Base-by-base conservation (phyloP, 2,797 vertebrate species). In the Amniataba percoides region DNA sequence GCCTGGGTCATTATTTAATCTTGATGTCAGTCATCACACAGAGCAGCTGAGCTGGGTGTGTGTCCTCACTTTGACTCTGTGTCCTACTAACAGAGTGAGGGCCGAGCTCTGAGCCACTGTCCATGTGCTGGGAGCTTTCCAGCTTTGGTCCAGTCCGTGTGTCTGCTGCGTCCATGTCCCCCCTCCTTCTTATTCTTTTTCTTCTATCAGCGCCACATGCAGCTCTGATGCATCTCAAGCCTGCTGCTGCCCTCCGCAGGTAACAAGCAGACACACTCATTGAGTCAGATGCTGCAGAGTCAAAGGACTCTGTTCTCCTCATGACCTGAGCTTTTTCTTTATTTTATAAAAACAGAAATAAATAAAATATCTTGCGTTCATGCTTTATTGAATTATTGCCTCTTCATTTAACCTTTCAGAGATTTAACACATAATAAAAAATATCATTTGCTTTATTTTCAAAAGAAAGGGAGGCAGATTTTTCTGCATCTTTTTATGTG, bases 201-300 rank as follows among this genome's bases (percentile, higher is more conserved):
- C 88, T 79, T 62, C 71, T 76, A 74, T 74, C 1, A 21, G 42
- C 2, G 40, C 43, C 12, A 45, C 31, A 49, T 48, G 82, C 61
- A 77, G 67, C 25, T 23, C 2, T 19, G 59, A 61, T 40, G 56
- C 39, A 88, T 87, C 78, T 49, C 77, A 74, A 81, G 85, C 86
- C 61, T 72, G 67, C 84, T 91, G 85, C 90, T 92, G 91, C 91
- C 91, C 86, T 82, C 92, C 63, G 73, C 87, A 91, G 89, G 89
- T 25, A 3, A 65, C 0, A 39, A 25, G 67, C 12, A 71, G 66
- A 66, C 36, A 48, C 39, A 71, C 42, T 8, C 25, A 7, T 27
- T 78, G 55, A 42, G 45, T 19, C 16, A 51, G 4, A 31, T 6
- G 16, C 25, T 36, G 5, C 15, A 8, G 36, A 58, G 4, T 49